Percentiles rank a stretch among this genome's conserved stretches.
Conservation (phyloP, 2,113 vertebrate genomes). For the Callithrix jacchus region DNA sequence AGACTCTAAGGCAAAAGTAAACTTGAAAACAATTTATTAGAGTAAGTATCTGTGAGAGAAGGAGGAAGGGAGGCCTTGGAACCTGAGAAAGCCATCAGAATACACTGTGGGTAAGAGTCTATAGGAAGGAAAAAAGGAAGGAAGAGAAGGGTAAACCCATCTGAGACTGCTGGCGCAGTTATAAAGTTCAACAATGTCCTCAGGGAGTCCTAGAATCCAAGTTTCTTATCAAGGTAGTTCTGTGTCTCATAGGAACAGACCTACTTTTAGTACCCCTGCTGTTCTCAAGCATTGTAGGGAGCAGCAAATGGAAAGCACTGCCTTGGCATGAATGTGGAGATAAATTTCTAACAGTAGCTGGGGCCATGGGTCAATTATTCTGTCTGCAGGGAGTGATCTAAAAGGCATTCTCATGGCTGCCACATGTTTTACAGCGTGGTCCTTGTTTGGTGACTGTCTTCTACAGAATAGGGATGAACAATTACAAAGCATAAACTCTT, state of each 20-base stretch:
- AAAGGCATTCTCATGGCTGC: neutral
- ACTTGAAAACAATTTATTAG: neutral
- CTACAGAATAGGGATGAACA: neutral
- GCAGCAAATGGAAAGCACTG: neutral
- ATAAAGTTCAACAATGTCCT: neutral
- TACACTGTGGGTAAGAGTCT: neutral
- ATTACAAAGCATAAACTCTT: neutral
- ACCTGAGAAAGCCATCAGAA: neutral
- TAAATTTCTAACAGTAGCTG: neutral
- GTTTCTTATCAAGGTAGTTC: neutral
- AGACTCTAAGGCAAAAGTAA: neutral
- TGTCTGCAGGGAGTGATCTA: neutral
- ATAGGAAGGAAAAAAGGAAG: neutral
- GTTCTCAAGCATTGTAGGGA: neutral
- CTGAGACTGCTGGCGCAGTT: neutral
- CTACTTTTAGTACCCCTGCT: neutral
- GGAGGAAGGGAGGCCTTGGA: neutral
- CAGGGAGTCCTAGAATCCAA: neutral
- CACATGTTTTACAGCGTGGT: neutral
- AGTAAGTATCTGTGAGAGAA: neutral
- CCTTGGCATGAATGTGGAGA: neutral
- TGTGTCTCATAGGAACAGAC: neutral
- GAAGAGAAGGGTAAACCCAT: accelerated
- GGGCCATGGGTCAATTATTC: neutral
- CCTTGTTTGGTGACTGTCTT: neutral